phyloP scores from a whole-genome alignment of 2,888 invertebrate species.

The Nemapogon koenigi region DNA sequence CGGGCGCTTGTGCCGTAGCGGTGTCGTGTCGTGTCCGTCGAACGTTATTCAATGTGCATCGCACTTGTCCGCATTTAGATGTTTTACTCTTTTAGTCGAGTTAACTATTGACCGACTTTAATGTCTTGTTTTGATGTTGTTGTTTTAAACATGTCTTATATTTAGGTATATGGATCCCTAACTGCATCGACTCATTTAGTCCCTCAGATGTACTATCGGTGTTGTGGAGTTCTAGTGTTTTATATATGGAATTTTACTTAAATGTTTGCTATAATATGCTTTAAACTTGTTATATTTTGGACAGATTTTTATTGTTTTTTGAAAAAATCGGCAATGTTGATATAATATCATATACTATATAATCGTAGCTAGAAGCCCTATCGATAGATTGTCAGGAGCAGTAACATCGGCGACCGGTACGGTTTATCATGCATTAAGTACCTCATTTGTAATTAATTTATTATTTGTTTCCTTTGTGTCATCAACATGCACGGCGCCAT shows the following conservation, averaged over 20 bases:
- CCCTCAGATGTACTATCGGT: constrained; percentile 57
- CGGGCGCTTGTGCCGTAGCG: constrained; percentile 47
- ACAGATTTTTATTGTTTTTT: constrained; percentile 32
- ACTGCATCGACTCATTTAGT: constrained; percentile 50
- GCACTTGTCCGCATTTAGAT: constrained; percentile 40
- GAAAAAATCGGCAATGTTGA: too few species aligned
- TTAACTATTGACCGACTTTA: constrained; percentile 38
- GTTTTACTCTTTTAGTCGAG: constrained; percentile 58
- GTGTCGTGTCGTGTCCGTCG: constrained; percentile 23
- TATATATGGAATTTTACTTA: constrained; percentile 21
- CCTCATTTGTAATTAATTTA: not conserved
- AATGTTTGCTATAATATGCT: constrained; percentile 6
- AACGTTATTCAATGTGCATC: constrained; percentile 18
- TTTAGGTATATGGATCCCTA: constrained; percentile 32
- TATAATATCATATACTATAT: too few species aligned
- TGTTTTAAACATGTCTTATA: constrained; percentile 26
- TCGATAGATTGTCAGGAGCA: constrained; percentile 48
- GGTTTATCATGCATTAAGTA: not conserved
- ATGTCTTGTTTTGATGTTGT: constrained; percentile 57
- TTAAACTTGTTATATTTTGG: constrained; percentile 3
- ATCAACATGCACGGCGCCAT: constrained; percentile 4
- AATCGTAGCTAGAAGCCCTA: constrained; percentile 47
- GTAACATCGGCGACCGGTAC: not conserved
- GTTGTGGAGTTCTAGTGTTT: constrained; percentile 50
- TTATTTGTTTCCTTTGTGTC: too few species aligned